phyloP scores from a whole-genome alignment of 53 echinoderm and acorn worm species.

The Hippasteria phrygiana region DNA sequence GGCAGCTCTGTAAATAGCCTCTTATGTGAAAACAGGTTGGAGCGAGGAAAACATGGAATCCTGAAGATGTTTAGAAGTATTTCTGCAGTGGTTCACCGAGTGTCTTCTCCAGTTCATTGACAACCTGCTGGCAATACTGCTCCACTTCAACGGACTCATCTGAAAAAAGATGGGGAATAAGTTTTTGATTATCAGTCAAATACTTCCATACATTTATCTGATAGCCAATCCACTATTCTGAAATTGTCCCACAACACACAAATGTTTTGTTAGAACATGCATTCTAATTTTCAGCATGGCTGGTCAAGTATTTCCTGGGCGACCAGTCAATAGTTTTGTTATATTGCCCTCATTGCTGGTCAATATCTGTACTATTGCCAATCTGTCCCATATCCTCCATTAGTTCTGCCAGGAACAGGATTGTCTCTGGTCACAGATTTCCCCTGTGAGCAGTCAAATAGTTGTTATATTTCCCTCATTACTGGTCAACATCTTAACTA shows the following conservation, averaged over 20 bases:
- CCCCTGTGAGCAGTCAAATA: background rate
- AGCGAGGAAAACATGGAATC: background rate
- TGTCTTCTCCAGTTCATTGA: slow-evolving; percentile 91
- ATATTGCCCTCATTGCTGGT: background rate
- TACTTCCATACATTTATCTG: no score
- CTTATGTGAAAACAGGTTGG: no score
- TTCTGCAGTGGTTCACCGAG: slow-evolving; percentile 96
- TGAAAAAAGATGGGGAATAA: slow-evolving; percentile 43
- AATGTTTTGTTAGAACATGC: no score
- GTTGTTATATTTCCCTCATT: background rate
- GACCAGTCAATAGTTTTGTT: background rate
- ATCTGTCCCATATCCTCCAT: slow-evolving; percentile 81
- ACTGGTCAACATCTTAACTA: background rate
- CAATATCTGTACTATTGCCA: background rate
- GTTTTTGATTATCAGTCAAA: no score
- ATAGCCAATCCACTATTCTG: no score
- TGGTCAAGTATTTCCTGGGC: no score
- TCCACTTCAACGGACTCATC: slow-evolving; percentile 97
- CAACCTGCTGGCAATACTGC: slow-evolving; percentile 83
- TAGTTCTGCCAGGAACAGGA: slow-evolving; percentile 98
- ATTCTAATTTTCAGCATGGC: no score
- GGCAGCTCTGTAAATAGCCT: no score
- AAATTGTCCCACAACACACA: no score
- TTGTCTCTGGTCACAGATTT: no score
- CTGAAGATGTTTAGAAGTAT: slow-evolving; percentile 73